These are phyloP conservation scores for Pseudococcus longispinus DNA, from an alignment of 2,888 invertebrate genomes.

Conservation along the genomic window DNA sequence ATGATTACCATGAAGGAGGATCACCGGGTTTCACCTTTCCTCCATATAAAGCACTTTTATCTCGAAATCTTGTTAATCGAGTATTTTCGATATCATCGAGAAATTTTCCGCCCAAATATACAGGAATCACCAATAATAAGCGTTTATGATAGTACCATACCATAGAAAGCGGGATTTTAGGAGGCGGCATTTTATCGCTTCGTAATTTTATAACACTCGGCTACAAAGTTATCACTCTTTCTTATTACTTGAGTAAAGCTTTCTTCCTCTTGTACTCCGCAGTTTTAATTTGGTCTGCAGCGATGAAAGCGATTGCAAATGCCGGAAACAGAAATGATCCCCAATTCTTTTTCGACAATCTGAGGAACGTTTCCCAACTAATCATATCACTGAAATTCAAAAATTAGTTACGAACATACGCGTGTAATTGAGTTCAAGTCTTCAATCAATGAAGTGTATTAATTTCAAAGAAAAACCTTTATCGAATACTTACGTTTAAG, in stretches of 20 bases:
- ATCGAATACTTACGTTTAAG: not conserved
- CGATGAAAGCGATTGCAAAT: not conserved
- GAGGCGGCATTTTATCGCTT: not conserved
- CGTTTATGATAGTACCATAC: not conserved
- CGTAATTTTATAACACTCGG: not conserved
- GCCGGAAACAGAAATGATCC: not conserved
- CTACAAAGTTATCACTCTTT: not conserved
- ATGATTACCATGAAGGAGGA: slow-evolving; percentile 79
- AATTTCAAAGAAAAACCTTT: not conserved
- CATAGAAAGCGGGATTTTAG: slow-evolving; percentile 4
- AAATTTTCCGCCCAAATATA: slow-evolving; percentile 66
- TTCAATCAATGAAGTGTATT: no score
- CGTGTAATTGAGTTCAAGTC: no score
- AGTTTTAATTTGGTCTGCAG: not conserved
- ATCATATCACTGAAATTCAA: not conserved
- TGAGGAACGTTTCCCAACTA: not conserved
- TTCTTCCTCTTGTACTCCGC: not conserved
- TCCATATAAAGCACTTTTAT: slow-evolving; percentile 81
- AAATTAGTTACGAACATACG: not conserved
- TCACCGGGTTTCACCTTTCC: slow-evolving; percentile 71
- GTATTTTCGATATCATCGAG: slow-evolving; percentile 75
- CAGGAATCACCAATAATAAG: not conserved
- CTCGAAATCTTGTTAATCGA: slow-evolving; percentile 75
- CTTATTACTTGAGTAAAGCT: not conserved
- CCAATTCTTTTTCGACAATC: not conserved